phyloP scores from a whole-genome alignment of 2,888 invertebrate genomes.

The Endomychus coccineus region DNA sequence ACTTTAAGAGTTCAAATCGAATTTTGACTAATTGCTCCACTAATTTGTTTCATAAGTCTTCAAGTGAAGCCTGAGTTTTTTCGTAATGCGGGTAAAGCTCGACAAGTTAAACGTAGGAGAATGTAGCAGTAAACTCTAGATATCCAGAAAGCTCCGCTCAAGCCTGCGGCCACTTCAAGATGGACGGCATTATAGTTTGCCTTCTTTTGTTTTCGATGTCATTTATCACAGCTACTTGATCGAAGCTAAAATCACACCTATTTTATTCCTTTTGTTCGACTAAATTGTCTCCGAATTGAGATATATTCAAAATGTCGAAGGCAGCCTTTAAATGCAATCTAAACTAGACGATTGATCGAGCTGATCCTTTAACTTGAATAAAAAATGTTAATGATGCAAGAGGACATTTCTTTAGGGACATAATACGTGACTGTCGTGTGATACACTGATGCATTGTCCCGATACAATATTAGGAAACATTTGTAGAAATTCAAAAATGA shows the following conservation, averaged over 20 bases:
- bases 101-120: no score
- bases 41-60: slow-evolving; percentile 2
- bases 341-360: not conserved
- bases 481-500: no score
- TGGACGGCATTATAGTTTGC: slow-evolving; percentile 26
- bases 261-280: slow-evolving; percentile 19
- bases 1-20: slow-evolving; percentile 1
- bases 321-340: slow-evolving; percentile 5
- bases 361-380: not conserved
- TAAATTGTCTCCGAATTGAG: slow-evolving; percentile 22
- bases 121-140: not conserved
- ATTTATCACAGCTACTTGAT: slow-evolving; percentile 26
- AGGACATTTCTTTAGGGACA: no score
- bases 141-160: not conserved
- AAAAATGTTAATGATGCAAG: no score
- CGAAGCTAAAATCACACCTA: slow-evolving; percentile 22
- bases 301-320: slow-evolving; percentile 24
- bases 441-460: no score
- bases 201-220: slow-evolving; percentile 28
- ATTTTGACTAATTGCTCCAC: not conserved
- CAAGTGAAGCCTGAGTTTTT: not conserved
- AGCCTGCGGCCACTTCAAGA: slow-evolving; percentile 17
- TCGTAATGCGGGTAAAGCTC: not conserved
- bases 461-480: no score
- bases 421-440: no score